Base-by-base conservation (phyloP, 1,140 invertebrate species). In the Cyphomyrmex costatus region DNA sequence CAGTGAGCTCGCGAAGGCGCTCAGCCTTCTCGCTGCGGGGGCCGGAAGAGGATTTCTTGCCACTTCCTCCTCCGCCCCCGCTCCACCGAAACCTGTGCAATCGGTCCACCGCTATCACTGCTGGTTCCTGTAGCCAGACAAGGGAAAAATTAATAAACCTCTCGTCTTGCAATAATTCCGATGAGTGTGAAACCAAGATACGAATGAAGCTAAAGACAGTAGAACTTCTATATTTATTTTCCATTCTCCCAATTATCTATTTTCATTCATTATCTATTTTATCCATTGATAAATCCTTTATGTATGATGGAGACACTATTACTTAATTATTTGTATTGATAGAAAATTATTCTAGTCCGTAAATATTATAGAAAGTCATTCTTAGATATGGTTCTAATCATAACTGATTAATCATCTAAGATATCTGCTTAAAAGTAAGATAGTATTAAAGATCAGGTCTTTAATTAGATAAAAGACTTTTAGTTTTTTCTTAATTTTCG, bases 31-130 rank as follows among this genome's bases (percentile, higher is more conserved):
- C 96, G 94, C 95, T 96, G 94, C 95, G 95, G 94, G 95, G 95
- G 94, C 95, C 91, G 83, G 92, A 91, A 92, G 92, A 93, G 83
- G 93, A 93, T 83, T 95, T 95, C 86, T 94, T 95, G 76, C 91
- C 92, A 53, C 92, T 92, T 89, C 93, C 92, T 92, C 93, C 90
- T 92, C 94, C 93, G 95, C 96, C 96, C 94, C 97, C 96, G 95
- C 97, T 97, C 95, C 97, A 97, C 93, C 97, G 96, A 93, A 97
- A 96, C 93, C 96, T 97, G 92, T 97, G 97, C 93, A 97, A 95
- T 85, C 97, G 97, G 95, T 97, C 97, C 97, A 98, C 96, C 92
- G 96, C 94, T 95, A 93, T 92, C 93, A 92, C 93, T 83, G 93
- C 91, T 92, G 93, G 93, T 87, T 95, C 94, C 93, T 95, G 60